phyloP scores from a whole-genome alignment of 2,888 invertebrate species.

The Herminia tarsipennalis region DNA sequence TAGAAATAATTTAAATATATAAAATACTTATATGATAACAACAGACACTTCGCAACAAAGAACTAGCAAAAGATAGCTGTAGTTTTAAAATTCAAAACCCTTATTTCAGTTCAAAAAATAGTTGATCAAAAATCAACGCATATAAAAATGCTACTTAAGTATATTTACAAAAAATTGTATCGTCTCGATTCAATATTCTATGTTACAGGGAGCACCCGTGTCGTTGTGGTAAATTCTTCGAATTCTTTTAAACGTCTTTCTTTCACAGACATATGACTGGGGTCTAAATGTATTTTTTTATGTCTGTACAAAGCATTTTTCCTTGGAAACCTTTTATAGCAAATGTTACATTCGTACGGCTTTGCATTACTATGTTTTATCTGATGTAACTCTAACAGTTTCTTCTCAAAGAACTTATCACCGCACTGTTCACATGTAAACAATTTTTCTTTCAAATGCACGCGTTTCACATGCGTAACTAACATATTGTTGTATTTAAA shows the following conservation, averaged over 20 bases:
- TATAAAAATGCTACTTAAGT: too few species aligned
- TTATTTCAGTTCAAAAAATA: too few species aligned
- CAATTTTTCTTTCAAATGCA: conserved; percentile 55
- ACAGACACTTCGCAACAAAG: too few species aligned
- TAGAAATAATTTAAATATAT: too few species aligned
- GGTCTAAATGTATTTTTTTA: conserved; percentile 6
- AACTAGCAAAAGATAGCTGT: too few species aligned
- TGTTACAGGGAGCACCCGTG: too few species aligned
- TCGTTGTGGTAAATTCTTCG: too few species aligned
- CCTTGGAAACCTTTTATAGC: conserved; percentile 33
- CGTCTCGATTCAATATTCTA: too few species aligned
- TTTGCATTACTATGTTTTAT: conserved; percentile 33
- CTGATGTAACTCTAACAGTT: conserved; percentile 47
- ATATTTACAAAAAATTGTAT: too few species aligned
- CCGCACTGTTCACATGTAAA: conserved; percentile 54
- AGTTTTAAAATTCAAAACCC: too few species aligned
- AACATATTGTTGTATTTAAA: conserved; percentile 20
- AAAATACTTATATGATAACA: too few species aligned
- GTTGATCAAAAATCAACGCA: too few species aligned
- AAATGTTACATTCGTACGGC: conserved; percentile 31
- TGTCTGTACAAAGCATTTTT: conserved; percentile 20
- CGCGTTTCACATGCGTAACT: conserved; percentile 39
- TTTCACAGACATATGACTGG: background rate
- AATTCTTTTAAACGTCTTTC: background rate
- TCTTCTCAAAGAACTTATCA: conserved; percentile 42